phyloP scores from a whole-genome alignment of 1,140 invertebrate species.

The Zophobas morio region DNA sequence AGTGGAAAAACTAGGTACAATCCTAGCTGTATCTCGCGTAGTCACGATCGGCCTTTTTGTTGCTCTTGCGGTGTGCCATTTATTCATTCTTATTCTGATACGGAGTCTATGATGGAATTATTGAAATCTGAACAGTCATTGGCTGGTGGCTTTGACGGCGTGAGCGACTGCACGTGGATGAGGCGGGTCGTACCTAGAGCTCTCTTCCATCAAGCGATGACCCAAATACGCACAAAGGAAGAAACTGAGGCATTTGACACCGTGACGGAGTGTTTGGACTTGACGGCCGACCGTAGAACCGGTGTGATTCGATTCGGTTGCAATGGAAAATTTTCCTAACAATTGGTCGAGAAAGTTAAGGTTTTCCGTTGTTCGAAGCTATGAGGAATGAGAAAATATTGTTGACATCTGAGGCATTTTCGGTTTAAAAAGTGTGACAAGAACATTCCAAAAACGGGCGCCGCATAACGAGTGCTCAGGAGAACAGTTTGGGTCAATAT shows the following conservation, averaged over 20 bases:
- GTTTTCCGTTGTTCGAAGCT: too few relatives aligned
- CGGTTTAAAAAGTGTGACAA: too few relatives aligned
- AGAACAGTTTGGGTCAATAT: too few relatives aligned
- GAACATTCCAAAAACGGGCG: too few relatives aligned
- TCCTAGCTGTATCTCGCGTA: slow-evolving; percentile 52
- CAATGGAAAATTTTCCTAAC: too few relatives aligned
- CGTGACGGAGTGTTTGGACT: too few relatives aligned
- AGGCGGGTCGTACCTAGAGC: neutral
- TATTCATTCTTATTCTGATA: slow-evolving; percentile 43
- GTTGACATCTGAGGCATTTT: too few relatives aligned
- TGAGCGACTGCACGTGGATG: neutral
- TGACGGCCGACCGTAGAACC: too few relatives aligned
- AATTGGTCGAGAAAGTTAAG: too few relatives aligned
- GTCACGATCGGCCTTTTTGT: slow-evolving; percentile 49
- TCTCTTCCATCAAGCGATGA: neutral
- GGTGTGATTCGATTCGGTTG: too few relatives aligned
- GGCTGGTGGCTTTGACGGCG: neutral
- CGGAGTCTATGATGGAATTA: slow-evolving; percentile 9
- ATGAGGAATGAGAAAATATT: too few relatives aligned
- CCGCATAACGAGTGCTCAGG: too few relatives aligned
- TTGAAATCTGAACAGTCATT: slow-evolving; percentile 17
- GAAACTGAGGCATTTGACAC: neutral
- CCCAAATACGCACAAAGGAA: slow-evolving; percentile 1
- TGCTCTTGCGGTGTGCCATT: slow-evolving; percentile 41
- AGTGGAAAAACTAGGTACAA: slow-evolving; percentile 50